phyloP scores from a whole-genome alignment of 2,888 invertebrate genomes.

The Ichneumoninae sp. region DNA sequence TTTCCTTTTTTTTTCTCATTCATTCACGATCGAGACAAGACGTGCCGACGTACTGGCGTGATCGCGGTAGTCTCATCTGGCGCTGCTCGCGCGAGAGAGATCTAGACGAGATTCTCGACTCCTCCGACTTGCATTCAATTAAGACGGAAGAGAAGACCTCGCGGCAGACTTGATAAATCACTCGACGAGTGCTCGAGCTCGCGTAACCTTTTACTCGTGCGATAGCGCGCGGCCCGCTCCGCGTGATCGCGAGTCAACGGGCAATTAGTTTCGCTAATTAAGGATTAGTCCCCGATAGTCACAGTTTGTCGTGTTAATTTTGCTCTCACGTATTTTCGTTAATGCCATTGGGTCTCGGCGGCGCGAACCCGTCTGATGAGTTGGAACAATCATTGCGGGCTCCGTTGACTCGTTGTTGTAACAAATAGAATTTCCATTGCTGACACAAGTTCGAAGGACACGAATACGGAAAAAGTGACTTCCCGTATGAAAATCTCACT shows the following conservation, averaged over 20 bases:
- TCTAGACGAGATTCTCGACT: constrained; percentile 64
- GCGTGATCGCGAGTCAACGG: constrained; percentile 70
- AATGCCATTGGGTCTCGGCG: constrained; percentile 12
- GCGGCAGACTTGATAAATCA: constrained; percentile 77
- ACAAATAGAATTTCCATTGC: not conserved
- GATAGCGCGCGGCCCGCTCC: constrained; percentile 56
- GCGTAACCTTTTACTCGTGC: constrained; percentile 78
- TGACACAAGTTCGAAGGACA: not conserved
- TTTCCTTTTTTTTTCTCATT: constrained; percentile 48
- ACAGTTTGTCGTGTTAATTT: constrained; percentile 80
- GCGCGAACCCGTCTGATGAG: not conserved
- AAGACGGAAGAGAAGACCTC: constrained; percentile 73
- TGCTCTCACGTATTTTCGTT: constrained; percentile 71
- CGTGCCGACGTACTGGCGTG: constrained; percentile 60
- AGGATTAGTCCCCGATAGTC: constrained; percentile 77
- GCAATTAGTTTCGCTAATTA: constrained; percentile 81
- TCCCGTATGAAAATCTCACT: not conserved
- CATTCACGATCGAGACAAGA: constrained; percentile 60
- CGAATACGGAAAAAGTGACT: not conserved
- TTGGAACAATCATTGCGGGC: not conserved
- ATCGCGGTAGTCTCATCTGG: constrained; percentile 66
- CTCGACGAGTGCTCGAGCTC: constrained; percentile 63
- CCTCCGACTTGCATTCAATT: constrained; percentile 78
- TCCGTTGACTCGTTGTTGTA: not conserved
- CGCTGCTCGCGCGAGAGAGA: constrained; percentile 54